A percentile compares a stretch with the other conserved stretches of the same genome.
Evolutionary conservation across 2,888 invertebrate genomes (phyloP).

Genomic region (Phasia obesa): DNA sequence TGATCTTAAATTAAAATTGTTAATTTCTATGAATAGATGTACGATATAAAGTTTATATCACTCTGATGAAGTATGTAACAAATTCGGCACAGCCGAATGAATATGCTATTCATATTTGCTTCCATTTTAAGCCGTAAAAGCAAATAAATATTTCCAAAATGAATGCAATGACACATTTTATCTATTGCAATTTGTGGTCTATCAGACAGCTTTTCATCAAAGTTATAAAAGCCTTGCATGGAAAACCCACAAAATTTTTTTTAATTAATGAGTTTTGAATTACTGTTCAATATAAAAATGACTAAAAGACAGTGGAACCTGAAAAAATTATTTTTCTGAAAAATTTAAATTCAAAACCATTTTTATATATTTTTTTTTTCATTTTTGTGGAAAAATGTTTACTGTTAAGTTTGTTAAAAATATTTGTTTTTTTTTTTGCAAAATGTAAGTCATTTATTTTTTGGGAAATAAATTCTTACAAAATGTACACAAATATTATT

Average conservation of each 20-base stretch:
- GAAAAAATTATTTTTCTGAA: background rate
- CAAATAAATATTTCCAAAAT: conserved; percentile 13
- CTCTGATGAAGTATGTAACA: too few species aligned
- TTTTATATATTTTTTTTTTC: background rate
- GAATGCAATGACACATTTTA: conserved; percentile 40
- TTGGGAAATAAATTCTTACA: background rate
- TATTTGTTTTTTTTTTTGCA: background rate
- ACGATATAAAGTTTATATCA: too few species aligned
- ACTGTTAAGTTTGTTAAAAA: background rate
- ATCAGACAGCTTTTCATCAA: conserved; percentile 14
- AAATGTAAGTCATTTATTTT: too few species aligned
- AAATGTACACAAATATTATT: background rate
- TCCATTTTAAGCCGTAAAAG: background rate
- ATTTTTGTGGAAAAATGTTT: background rate
- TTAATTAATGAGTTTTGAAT: conserved; percentile 36
- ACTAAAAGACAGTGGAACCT: background rate
- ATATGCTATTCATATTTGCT: background rate
- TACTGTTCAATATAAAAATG: conserved; percentile 1
- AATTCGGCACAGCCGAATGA: background rate
- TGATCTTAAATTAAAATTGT: too few species aligned
- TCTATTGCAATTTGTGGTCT: conserved; percentile 47
- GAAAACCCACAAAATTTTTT: conserved; percentile 26
- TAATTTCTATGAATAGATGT: too few species aligned
- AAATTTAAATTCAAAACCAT: background rate
- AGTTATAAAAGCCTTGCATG: background rate